phyloP scores from a whole-genome alignment of 2,113 vertebrate genomes.

The Gobius niger region DNA sequence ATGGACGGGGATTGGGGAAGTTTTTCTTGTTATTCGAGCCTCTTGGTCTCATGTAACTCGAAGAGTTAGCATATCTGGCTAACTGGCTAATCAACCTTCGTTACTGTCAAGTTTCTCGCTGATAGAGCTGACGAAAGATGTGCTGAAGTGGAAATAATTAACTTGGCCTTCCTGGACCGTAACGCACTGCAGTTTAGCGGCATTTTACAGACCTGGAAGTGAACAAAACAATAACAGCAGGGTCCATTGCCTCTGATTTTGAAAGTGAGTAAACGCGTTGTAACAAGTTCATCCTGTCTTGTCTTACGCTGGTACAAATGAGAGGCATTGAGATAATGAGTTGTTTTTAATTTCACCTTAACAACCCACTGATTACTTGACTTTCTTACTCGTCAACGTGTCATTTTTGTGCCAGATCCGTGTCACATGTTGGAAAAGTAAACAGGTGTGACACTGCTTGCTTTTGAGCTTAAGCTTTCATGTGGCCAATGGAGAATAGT shows the following conservation, averaged over 20 bases:
- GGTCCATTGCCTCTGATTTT: slow-evolving; percentile 10
- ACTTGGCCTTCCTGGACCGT: slow-evolving; percentile 10
- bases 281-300: background rate
- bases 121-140: slow-evolving; percentile 23
- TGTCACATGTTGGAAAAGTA: slow-evolving; percentile 42
- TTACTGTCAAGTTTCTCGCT: slow-evolving; percentile 33
- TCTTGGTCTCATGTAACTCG: background rate
- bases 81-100: slow-evolving; percentile 43
- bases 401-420: slow-evolving; percentile 43
- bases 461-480: background rate
- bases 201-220: background rate
- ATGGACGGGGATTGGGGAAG: slow-evolving; percentile 17
- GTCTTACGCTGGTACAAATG: background rate
- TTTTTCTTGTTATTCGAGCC: background rate
- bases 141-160: slow-evolving; percentile 45
- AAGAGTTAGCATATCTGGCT: slow-evolving; percentile 45
- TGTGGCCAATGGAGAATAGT: background rate
- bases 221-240: background rate
- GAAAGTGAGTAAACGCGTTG: background rate
- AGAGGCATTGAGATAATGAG: background rate
- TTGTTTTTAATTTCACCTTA: background rate
- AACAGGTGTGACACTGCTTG: slow-evolving; percentile 44
- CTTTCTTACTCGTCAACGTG: slow-evolving; percentile 35
- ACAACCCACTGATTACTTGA: background rate
- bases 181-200: background rate